Evolutionary conservation across 2,888 invertebrate species (phyloP), one percentile per base, ranked within the genome.

Genomic region (Epistrophella euchroma): DNA sequence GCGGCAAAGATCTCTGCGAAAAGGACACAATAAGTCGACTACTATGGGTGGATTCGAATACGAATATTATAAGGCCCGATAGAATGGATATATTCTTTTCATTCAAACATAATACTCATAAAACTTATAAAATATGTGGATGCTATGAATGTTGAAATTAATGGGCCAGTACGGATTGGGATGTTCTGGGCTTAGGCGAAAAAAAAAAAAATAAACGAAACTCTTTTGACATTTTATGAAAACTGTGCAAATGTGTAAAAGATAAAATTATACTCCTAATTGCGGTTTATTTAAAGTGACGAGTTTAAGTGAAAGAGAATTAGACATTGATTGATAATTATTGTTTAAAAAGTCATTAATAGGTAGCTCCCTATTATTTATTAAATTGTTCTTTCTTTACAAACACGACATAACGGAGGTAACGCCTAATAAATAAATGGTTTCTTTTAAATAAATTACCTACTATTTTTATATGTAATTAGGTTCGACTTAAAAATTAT

Each of bases 121-220:
- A 86, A 82, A 82, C 37, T 66, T 78, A 55, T 86, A 78, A 86
- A 86, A 86, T 86, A 82, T 86, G 68, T 86, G 68, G 58, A 32
- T 52, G 55, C 82, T 62, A 86, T 82, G 82, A 86, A 82, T 86
- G 82, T 25, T 35, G 43, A 66, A 82, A 82, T 86, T 86, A 86
- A 86, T 86, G 86, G 77, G 62, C 82, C 82, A 74, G 74, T 74
- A 82, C 86, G 86, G 71, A 86, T 82, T 77, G 64, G 75, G 58
- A 82, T 77, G 43, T 77, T 81, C 76, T 37, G 52, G 43, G 35
- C 11, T 32, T 45, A 32, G 3, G 7, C 19, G 68, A 45, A 50
- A 71, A 40, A 37, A 40, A 43, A 28, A 58, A 43, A 7, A 70
- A 45, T 32, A 47, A 37, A 50, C 2, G 15, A 37, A 62, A 37